These are phyloP conservation scores for Tetragnatha montana DNA, from an alignment of 2,888 invertebrate genomes.

Conservation along the genomic window DNA sequence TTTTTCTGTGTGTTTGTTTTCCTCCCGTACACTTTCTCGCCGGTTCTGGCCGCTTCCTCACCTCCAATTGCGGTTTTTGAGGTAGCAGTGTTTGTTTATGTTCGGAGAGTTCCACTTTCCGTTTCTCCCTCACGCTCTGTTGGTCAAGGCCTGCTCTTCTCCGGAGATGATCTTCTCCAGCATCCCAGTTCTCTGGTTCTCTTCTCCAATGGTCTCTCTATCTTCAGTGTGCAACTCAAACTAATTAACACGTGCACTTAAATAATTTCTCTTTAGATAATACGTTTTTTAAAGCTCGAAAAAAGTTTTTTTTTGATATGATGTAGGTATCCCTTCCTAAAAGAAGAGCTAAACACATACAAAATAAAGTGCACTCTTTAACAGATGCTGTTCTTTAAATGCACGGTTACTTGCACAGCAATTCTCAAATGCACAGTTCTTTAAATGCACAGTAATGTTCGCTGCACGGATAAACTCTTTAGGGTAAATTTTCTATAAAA, in stretches of 20 bases:
- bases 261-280: not conserved
- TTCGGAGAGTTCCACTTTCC: conserved; percentile 5
- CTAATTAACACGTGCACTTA: not conserved
- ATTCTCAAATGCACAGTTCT: too few species aligned
- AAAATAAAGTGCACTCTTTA: not conserved
- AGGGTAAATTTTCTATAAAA: not conserved
- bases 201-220: not conserved
- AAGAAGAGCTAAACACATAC: not conserved
- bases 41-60: not conserved
- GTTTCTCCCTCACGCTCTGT: conserved; percentile 2
- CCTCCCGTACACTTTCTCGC: conserved; percentile 6
- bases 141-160: not conserved
- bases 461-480: not conserved
- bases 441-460: not conserved
- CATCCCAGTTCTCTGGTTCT: not conserved
- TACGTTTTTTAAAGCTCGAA: not conserved
- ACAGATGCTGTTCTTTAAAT: too few species aligned
- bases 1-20: conserved; percentile 12
- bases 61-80: conserved; percentile 9
- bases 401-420: too few species aligned
- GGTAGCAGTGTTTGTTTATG: conserved; percentile 52
- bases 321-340: not conserved
- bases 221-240: not conserved
- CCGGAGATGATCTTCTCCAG: not conserved
- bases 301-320: not conserved